phyloP scores from a whole-genome alignment of 2,797 vertebrate species.

The Chiloscyllium punctatum region DNA sequence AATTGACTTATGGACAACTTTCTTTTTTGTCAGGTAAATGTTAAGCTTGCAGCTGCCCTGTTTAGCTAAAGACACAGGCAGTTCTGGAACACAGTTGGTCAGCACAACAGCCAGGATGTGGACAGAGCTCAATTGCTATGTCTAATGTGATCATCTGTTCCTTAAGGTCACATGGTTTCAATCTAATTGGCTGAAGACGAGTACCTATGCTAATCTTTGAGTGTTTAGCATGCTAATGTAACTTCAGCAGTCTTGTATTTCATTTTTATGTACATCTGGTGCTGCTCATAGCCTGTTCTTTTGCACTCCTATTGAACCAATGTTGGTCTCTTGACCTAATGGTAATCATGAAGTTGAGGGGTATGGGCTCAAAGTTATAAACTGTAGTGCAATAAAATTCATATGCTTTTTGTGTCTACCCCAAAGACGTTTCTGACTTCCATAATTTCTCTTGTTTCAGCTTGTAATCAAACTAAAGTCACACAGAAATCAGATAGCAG shows the following conservation, averaged over 20 bases:
- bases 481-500: too few relatives aligned
- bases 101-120: background rate
- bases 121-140: background rate
- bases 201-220: background rate
- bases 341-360: background rate
- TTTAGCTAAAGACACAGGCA: background rate
- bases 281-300: background rate
- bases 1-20: too few relatives aligned
- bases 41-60: too few relatives aligned
- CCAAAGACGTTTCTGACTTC: background rate
- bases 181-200: background rate
- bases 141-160: background rate
- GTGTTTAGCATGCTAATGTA: background rate
- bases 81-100: background rate
- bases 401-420: background rate
- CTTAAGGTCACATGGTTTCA: background rate
- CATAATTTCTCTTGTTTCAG: background rate
- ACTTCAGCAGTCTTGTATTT: background rate
- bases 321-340: background rate
- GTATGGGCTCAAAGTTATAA: background rate
- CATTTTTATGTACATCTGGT: background rate
- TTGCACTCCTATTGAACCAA: background rate
- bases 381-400: background rate
- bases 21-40: too few relatives aligned
- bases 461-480: too few relatives aligned